A percentile compares a stretch with the other conserved stretches of the same genome.
These are phyloP conservation scores for Aleiodes alternator DNA, from an alignment of 2,888 invertebrate genomes.

Conservation along the genomic window DNA sequence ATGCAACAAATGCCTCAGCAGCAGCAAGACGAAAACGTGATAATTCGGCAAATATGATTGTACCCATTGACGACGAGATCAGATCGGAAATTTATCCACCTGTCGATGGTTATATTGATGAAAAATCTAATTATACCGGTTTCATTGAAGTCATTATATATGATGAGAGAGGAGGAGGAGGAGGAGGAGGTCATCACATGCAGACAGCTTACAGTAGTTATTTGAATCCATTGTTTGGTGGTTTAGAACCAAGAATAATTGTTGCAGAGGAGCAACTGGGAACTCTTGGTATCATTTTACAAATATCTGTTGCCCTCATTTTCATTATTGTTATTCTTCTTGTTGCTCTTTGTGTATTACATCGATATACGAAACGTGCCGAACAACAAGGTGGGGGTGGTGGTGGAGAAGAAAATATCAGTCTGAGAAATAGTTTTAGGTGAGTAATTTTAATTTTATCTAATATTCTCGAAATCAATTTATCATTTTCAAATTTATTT, in stretches of 20 bases:
- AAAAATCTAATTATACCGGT: conserved; percentile 88
- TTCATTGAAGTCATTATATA: conserved; percentile 87
- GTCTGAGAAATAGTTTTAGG: conserved; percentile 82
- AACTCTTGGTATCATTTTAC: conserved; percentile 80
- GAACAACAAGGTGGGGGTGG: conserved; percentile 71
- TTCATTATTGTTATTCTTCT: conserved; percentile 80
- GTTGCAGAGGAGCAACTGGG: conserved; percentile 73
- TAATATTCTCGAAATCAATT: too few species aligned
- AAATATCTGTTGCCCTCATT: conserved; percentile 82
- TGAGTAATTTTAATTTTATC: conserved; percentile 67
- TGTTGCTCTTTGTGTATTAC: conserved; percentile 81
- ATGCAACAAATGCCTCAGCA: conserved; percentile 40
- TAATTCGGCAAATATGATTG: conserved; percentile 64
- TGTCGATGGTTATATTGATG: conserved; percentile 85
- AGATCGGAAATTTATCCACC: conserved; percentile 73
- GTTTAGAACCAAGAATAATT: conserved; percentile 76
- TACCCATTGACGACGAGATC: conserved; percentile 57
- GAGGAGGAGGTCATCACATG: conserved; percentile 68
- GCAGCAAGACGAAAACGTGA: conserved; percentile 59
- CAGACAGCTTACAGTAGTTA: conserved; percentile 86
- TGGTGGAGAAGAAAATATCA: conserved; percentile 83
- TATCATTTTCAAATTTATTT: background rate
- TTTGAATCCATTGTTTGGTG: conserved; percentile 84
- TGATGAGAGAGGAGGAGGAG: conserved; percentile 61
- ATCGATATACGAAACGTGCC: conserved; percentile 81